Conservation (phyloP, 2,888 invertebrate genomes). For the Lobophora halterata region DNA sequence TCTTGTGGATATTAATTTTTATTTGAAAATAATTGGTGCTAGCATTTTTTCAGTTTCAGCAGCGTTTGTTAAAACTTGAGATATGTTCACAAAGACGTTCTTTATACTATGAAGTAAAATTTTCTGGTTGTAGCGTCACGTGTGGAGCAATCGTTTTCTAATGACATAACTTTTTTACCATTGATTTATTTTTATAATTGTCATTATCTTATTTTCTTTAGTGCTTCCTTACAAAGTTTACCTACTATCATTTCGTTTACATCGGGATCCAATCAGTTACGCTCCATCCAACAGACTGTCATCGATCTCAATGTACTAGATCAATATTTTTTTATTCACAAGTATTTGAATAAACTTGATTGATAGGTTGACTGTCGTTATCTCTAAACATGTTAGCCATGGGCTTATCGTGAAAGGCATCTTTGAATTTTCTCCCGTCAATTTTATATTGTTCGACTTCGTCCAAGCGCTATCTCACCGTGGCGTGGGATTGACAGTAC, state of each 20-base stretch:
- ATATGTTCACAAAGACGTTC: constrained; percentile 31
- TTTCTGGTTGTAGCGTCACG: constrained; percentile 42
- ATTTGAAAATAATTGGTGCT: constrained; percentile 17
- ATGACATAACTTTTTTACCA: constrained; percentile 38
- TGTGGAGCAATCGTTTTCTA: constrained; percentile 41
- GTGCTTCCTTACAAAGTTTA: constrained; percentile 6
- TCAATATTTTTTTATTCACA: too few relatives aligned
- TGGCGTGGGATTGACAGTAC: constrained; percentile 55
- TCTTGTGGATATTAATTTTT: constrained; percentile 21
- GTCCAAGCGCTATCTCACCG: constrained; percentile 27
- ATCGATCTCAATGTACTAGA: too few relatives aligned
- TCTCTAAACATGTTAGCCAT: constrained; percentile 33
- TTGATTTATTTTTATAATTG: constrained; percentile 32
- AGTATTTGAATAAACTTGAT: constrained; percentile 23
- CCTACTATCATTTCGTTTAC: neutral
- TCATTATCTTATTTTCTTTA: constrained; percentile 4
- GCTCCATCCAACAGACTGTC: too few relatives aligned
- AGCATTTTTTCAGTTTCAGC: constrained; percentile 30
- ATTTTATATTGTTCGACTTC: constrained; percentile 51
- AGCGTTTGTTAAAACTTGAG: constrained; percentile 31
- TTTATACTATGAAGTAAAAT: constrained; percentile 29
- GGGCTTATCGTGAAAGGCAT: constrained; percentile 45
- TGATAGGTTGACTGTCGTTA: constrained; percentile 35
- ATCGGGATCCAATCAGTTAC: too few relatives aligned
- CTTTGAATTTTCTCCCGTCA: constrained; percentile 53